These are phyloP conservation scores for Blastobasis adustella DNA, from an alignment of 2,888 invertebrate species.

Conservation along the genomic window DNA sequence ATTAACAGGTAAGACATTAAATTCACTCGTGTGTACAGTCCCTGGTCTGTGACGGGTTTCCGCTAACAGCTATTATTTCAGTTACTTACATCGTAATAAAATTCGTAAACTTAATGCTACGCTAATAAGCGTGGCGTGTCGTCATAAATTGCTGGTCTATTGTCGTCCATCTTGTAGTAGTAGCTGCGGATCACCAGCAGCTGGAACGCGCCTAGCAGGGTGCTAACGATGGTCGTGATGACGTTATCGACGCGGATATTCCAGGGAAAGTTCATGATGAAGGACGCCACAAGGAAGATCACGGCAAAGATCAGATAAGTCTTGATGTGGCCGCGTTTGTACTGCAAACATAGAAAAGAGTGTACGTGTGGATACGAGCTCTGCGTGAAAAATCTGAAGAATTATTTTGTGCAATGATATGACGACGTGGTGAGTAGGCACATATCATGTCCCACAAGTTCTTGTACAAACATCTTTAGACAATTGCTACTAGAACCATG, in stretches of 20 bases:
- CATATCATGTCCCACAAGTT: not conserved
- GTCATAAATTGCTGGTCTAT: slow-evolving; percentile 11
- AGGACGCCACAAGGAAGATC: slow-evolving; percentile 14
- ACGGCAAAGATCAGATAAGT: slow-evolving; percentile 17
- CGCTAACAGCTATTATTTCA: too few species aligned
- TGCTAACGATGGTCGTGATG: not conserved
- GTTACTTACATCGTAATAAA: too few species aligned
- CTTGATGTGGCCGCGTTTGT: slow-evolving; percentile 20
- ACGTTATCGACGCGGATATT: not conserved
- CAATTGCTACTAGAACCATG: too few species aligned
- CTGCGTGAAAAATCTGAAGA: not conserved
- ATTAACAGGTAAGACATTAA: too few species aligned
- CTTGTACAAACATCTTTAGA: not conserved
- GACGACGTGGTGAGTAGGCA: not conserved
- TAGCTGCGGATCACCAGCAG: slow-evolving; percentile 17
- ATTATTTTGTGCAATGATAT: not conserved
- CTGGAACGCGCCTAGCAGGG: slow-evolving; percentile 14
- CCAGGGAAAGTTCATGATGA: slow-evolving; percentile 1
- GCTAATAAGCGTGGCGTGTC: not conserved
- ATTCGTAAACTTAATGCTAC: too few species aligned
- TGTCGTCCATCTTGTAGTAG: slow-evolving; percentile 15
- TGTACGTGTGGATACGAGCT: too few species aligned
- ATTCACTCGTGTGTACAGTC: too few species aligned
- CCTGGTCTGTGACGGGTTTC: too few species aligned
- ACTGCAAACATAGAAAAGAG: slow-evolving; percentile 8